phyloP scores from a whole-genome alignment of 2,113 vertebrate genomes.

The Pangasianodon hypophthalmus region DNA sequence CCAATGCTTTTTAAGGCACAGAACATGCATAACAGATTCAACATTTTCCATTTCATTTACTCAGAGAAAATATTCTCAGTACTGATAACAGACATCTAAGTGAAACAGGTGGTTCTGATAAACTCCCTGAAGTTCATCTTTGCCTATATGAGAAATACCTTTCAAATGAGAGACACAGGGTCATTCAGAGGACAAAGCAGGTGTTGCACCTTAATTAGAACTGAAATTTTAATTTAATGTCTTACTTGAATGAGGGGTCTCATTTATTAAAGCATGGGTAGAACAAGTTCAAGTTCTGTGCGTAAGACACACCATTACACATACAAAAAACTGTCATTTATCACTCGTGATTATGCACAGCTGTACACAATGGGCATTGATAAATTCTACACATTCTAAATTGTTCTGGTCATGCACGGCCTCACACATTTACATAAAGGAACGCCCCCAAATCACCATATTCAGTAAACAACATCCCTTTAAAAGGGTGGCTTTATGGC shows the following conservation, averaged over 20 bases:
- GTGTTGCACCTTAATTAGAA: not conserved
- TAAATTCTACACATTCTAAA: not conserved
- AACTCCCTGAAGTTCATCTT: not conserved
- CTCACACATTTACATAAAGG: not conserved
- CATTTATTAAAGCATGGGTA: not conserved
- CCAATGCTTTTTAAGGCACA: not conserved
- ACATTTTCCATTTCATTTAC: not conserved
- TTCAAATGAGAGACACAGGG: not conserved
- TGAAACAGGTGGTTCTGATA: not conserved
- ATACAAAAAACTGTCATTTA: not conserved
- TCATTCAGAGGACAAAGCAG: not conserved
- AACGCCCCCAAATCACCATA: not conserved
- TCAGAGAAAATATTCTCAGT: not conserved
- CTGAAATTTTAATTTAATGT: not conserved
- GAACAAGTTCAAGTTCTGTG: not conserved
- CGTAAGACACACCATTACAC: not conserved
- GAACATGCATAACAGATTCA: not conserved
- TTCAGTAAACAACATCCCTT: not conserved
- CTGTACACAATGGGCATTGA: too few relatives aligned
- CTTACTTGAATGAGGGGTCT: not conserved
- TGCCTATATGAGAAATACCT: not conserved
- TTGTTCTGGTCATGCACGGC: not conserved
- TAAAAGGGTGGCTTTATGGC: not conserved
- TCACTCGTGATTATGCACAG: not conserved
- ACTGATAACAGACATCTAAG: not conserved